Evolutionary conservation across 2,113 vertebrate species (phyloP).

Genomic region (Dicentrarchus labrax): DNA sequence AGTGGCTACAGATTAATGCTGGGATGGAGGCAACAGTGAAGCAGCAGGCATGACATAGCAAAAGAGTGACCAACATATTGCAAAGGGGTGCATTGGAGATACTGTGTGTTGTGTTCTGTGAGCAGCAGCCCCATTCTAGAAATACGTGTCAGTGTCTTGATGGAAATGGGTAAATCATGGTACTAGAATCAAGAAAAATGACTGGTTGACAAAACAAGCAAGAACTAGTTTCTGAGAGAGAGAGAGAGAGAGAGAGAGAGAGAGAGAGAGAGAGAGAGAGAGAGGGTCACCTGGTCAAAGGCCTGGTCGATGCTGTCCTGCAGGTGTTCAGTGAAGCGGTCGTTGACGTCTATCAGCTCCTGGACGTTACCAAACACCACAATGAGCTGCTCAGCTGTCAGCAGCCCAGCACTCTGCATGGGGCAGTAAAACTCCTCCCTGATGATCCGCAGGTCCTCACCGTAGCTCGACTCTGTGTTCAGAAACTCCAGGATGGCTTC

Average conservation of each 20-base stretch:
- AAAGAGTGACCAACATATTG: not conserved
- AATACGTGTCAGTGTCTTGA: not conserved
- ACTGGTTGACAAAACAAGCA: not conserved
- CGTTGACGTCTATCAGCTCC: conserved; percentile 91
- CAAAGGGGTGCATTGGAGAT: not conserved
- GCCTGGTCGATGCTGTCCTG: conserved; percentile 92
- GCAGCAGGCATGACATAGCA: not conserved
- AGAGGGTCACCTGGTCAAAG: conserved; percentile 87
- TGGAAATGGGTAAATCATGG: not conserved
- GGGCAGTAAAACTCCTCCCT: conserved; percentile 92
- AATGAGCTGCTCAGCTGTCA: conserved; percentile 88
- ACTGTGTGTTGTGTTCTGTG: too few species aligned
- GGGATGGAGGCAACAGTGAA: not conserved
- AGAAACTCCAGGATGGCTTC: conserved; percentile 94
- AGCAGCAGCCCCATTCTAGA: not conserved
- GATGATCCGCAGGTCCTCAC: conserved; percentile 91
- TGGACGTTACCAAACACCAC: conserved; percentile 92
- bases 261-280: not conserved
- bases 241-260: not conserved
- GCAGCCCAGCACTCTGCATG: conserved; percentile 90
- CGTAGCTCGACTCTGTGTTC: conserved; percentile 91
- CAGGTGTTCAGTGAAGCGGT: conserved; percentile 90
- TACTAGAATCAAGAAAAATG: not conserved
- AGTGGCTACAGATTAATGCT: not conserved
- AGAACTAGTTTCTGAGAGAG: too few species aligned